Conservation (phyloP, 1,140 invertebrate species). For the Physella acuta region DNA sequence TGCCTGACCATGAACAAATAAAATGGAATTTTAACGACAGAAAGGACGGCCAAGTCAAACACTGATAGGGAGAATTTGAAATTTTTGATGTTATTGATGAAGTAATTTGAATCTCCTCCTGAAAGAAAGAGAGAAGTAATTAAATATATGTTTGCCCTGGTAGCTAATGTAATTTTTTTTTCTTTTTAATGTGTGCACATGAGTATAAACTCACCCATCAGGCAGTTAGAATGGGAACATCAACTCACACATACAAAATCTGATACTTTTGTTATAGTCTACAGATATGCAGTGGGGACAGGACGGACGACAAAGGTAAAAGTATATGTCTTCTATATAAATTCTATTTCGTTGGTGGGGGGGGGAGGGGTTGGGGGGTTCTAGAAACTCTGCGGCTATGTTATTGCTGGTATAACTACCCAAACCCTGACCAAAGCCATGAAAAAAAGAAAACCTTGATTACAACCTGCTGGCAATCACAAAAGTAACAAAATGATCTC, state of each 20-base stretch:
- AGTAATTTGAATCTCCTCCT: constrained; percentile 52
- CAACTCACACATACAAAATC: not conserved
- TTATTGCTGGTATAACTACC: not conserved
- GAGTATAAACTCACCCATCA: no score
- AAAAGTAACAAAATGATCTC: not conserved
- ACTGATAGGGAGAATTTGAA: constrained; percentile 49
- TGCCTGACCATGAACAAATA: constrained; percentile 30
- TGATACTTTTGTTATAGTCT: not conserved
- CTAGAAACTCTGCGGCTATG: not conserved
- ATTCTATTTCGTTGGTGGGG: no score
- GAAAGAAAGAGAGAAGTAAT: constrained; percentile 30
- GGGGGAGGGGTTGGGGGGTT: no score
- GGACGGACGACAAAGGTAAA: no score
- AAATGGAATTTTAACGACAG: constrained; percentile 38
- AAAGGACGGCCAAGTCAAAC: constrained; percentile 52
- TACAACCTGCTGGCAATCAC: no score
- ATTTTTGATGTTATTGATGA: constrained; percentile 48
- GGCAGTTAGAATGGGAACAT: not conserved
- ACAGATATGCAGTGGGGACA: not conserved
- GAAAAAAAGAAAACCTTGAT: not conserved
- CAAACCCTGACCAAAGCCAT: not conserved
- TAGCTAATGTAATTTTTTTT: not conserved
- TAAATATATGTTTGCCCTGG: not conserved
- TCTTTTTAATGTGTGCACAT: not conserved
- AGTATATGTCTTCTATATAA: no score